Percentiles rank a stretch among this genome's conserved stretches.
Evolutionary conservation across 1,140 invertebrate genomes (phyloP).

Genomic region (Monochamus saltuarius): DNA sequence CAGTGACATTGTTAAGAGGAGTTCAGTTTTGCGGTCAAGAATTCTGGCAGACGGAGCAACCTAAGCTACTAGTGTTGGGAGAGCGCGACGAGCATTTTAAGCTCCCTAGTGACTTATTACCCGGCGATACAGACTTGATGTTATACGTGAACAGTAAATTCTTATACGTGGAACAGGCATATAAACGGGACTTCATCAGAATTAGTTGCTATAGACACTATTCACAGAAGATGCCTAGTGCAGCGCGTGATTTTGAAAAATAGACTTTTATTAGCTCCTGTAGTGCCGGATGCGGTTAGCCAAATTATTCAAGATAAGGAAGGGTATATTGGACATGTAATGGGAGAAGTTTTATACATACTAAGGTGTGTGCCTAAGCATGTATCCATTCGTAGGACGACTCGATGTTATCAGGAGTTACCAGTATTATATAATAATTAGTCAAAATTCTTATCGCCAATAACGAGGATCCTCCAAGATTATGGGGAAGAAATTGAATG

Average conservation of each 20-base stretch:
- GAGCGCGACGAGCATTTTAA: background rate
- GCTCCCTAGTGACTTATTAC: background rate
- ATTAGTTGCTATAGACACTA: too few relatives aligned
- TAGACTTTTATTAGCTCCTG: constrained; percentile 7
- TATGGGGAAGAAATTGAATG: background rate
- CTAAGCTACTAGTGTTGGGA: background rate
- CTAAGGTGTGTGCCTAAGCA: constrained; percentile 7
- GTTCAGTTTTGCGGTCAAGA: background rate
- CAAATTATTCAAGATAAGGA: constrained; percentile 4
- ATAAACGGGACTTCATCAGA: too few relatives aligned
- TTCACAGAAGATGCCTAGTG: constrained; percentile 3
- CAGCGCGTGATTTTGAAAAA: constrained; percentile 4
- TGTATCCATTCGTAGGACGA: background rate
- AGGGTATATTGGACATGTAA: constrained; percentile 6
- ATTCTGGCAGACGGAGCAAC: constrained; percentile 18
- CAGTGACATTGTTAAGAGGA: background rate
- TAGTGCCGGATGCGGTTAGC: constrained; percentile 3
- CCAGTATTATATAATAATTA: constrained; percentile 8
- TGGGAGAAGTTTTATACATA: constrained; percentile 13
- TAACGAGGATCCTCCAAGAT: constrained; percentile 8
- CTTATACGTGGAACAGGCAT: too few relatives aligned
- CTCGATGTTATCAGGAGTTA: background rate
- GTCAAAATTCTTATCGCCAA: constrained; percentile 11
- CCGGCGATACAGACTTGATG: background rate
- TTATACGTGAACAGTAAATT: too few relatives aligned